Percentiles rank a stretch among this genome's conserved stretches.
Conservation (phyloP, 2,888 invertebrate genomes). For the Pyrocoelia pectoralis region DNA sequence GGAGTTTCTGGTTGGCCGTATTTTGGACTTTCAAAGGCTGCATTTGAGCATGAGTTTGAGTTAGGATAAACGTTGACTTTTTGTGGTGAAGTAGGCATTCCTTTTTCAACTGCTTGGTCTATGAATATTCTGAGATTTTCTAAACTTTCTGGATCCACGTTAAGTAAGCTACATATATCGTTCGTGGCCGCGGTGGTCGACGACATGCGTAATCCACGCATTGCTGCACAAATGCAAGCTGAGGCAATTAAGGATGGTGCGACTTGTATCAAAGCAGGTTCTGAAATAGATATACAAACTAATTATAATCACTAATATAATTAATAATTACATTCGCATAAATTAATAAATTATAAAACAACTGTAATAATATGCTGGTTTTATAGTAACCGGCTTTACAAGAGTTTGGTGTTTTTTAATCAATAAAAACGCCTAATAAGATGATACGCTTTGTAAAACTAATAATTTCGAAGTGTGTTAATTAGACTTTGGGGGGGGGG, state of each 20-base stretch:
- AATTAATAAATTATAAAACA: too few relatives aligned
- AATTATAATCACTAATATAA: neutral
- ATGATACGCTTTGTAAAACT: too few relatives aligned
- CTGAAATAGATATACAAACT: slow-evolving; percentile 60
- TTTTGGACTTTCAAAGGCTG: slow-evolving; percentile 50
- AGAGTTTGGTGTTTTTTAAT: too few relatives aligned
- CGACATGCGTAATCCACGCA: slow-evolving; percentile 66
- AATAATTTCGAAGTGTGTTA: too few relatives aligned
- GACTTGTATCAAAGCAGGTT: slow-evolving; percentile 75
- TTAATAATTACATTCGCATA: neutral
- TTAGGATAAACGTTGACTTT: slow-evolving; percentile 41
- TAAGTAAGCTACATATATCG: slow-evolving; percentile 61
- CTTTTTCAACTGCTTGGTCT: slow-evolving; percentile 66
- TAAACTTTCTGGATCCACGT: slow-evolving; percentile 62
- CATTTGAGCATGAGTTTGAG: slow-evolving; percentile 31
- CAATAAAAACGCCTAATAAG: too few relatives aligned
- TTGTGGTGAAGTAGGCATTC: slow-evolving; percentile 46
- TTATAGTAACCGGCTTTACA: too few relatives aligned
- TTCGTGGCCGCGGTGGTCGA: slow-evolving; percentile 55
- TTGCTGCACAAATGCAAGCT: slow-evolving; percentile 74
- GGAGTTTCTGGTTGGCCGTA: slow-evolving; percentile 60
- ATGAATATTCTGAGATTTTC: slow-evolving; percentile 67
- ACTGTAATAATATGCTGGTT: too few relatives aligned
- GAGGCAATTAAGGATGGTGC: slow-evolving; percentile 76
- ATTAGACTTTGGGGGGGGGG: too few relatives aligned